Conservation (phyloP, 2,888 invertebrate species). For the Adelphocoris suturalis region DNA sequence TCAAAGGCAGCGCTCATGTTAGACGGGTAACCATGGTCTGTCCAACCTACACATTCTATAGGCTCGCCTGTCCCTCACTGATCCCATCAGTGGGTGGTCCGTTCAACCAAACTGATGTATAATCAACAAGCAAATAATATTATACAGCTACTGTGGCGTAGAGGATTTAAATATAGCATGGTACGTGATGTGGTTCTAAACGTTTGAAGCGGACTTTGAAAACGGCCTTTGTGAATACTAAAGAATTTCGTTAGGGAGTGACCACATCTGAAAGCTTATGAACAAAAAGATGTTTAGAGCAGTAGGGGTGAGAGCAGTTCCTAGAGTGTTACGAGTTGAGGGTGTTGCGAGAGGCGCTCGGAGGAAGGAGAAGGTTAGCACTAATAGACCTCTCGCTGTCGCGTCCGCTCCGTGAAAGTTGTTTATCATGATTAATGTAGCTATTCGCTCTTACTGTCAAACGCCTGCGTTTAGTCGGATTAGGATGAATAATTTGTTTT, state of each 20-base stretch:
- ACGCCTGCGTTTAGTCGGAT: conserved; percentile 47
- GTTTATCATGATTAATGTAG: conserved; percentile 50
- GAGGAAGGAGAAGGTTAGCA: conserved; percentile 31
- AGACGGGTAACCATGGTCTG: too few relatives aligned
- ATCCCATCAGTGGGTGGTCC: too few relatives aligned
- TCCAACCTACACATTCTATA: too few relatives aligned
- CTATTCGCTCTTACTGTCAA: conserved; percentile 50
- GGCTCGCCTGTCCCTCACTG: too few relatives aligned
- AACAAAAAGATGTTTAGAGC: conserved; percentile 1
- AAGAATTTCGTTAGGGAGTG: neutral
- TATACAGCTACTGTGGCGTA: too few relatives aligned
- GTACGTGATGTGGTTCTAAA: too few relatives aligned
- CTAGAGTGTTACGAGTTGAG: neutral
- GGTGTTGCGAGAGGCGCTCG: neutral
- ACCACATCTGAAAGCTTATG: neutral
- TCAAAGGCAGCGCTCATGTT: too few relatives aligned
- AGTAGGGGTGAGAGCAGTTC: conserved; percentile 6
- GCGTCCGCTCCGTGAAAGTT: conserved; percentile 36
- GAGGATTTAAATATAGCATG: too few relatives aligned
- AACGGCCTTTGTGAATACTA: neutral
- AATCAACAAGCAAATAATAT: too few relatives aligned
- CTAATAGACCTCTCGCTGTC: conserved; percentile 29
- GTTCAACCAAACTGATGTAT: too few relatives aligned
- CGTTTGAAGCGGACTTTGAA: too few relatives aligned
- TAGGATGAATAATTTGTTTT: conserved; percentile 54